Evolutionary conservation across 1,140 invertebrate genomes (phyloP).

Genomic region (Drosophila bocki): DNA sequence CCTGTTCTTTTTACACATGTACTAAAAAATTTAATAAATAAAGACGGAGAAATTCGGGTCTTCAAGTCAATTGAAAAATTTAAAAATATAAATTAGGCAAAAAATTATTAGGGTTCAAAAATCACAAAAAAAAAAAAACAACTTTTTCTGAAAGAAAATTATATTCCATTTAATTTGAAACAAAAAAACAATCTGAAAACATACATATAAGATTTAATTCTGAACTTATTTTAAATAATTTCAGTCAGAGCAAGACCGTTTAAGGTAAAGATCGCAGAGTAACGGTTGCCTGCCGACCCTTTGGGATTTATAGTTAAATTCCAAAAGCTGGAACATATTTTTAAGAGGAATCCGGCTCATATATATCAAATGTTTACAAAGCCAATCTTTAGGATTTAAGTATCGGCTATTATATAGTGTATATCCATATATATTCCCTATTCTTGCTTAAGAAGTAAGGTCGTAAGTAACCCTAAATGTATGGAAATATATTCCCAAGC

Average conservation of each 20-base stretch:
- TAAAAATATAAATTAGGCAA: too few species aligned
- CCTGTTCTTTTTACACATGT: conserved; percentile 8
- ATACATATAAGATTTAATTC: not conserved
- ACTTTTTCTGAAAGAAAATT: not conserved
- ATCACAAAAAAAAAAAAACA: too few species aligned
- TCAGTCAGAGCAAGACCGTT: not conserved
- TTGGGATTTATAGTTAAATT: not conserved
- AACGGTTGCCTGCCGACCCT: too few species aligned
- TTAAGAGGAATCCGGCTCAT: not conserved
- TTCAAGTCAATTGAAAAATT: not conserved
- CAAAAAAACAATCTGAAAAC: not conserved
- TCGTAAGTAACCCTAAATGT: not conserved
- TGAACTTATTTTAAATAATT: not conserved
- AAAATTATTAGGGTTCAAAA: too few species aligned
- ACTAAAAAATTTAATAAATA: not conserved
- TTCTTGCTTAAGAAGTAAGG: not conserved
- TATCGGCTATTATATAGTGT: not conserved
- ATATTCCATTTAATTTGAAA: not conserved
- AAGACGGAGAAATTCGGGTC: not conserved
- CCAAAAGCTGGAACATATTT: not conserved
- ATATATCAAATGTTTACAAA: too few species aligned
- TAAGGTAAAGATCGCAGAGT: not conserved
- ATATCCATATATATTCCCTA: not conserved
- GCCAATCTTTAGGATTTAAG: not conserved
- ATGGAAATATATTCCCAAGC: not conserved